Evolutionary conservation across 2,888 invertebrate genomes (phyloP).

Genomic region (Troides helena): DNA sequence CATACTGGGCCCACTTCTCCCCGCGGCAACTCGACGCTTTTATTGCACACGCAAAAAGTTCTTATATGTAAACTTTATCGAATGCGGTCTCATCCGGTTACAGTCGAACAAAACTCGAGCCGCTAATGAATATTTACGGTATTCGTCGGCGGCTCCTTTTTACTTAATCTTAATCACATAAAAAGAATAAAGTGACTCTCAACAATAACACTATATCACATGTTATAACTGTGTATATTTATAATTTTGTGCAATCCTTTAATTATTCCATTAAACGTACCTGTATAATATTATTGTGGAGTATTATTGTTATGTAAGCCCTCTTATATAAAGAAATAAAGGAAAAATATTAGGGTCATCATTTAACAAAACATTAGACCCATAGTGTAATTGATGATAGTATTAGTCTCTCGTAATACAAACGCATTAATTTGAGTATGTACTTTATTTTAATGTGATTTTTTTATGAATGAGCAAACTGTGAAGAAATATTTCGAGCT

Average conservation of each 20-base stretch:
- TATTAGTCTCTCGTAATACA: no score
- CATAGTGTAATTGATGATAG: no score
- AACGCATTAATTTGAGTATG: neutral
- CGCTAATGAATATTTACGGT: conserved; percentile 59
- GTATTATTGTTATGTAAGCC: no score
- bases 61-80: conserved; percentile 40
- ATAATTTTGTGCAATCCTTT: no score
- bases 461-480: neutral
- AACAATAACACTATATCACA: neutral
- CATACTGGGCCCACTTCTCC: neutral
- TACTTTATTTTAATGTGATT: neutral
- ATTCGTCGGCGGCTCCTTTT: conserved; percentile 45
- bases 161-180: conserved; percentile 35
- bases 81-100: conserved; percentile 44
- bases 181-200: neutral
- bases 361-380: no score
- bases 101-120: conserved; percentile 41
- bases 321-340: no score
- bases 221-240: no score
- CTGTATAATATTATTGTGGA: no score
- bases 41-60: conserved; percentile 37
- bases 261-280: no score
- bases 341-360: no score
- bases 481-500: neutral
- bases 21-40: conserved; percentile 32